phyloP scores from a whole-genome alignment of 23 tunicate species.

The Trididemnum clinides region DNA sequence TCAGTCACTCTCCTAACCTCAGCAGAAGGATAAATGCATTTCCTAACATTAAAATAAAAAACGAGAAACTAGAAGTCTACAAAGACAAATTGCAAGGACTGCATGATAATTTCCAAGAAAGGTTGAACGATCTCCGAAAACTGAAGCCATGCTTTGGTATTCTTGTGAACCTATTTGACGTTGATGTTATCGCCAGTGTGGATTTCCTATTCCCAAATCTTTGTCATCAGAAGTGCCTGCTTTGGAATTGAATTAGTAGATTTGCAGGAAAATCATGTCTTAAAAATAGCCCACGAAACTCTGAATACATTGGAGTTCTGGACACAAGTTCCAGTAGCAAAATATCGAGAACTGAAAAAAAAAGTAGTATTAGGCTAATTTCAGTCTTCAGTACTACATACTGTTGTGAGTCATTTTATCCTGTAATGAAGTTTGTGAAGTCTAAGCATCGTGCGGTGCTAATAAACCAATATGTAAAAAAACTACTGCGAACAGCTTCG shows the following conservation, averaged over 20 bases:
- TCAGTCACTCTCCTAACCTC: constrained; percentile 46
- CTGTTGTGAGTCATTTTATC: constrained; percentile 62
- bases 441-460: constrained; percentile 35
- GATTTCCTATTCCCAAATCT: constrained; percentile 56
- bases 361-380: constrained; percentile 5
- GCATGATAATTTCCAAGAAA: constrained; percentile 41
- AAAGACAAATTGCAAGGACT: constrained; percentile 63
- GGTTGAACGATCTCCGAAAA: constrained; percentile 52
- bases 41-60: constrained; percentile 31
- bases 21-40: no score
- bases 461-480: constrained; percentile 49
- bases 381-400: constrained; percentile 59
- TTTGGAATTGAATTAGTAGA: constrained; percentile 55
- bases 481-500: constrained; percentile 48
- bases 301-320: constrained; percentile 50
- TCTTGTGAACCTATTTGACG: constrained; percentile 59
- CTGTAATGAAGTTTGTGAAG: constrained; percentile 54
- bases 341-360: constrained; percentile 46
- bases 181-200: constrained; percentile 63
- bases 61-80: constrained; percentile 46
- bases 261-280: constrained; percentile 50
- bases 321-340: constrained; percentile 55
- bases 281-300: constrained; percentile 43
- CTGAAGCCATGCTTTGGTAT: constrained; percentile 54
- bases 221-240: constrained; percentile 34